Percentiles rank a stretch among this genome's conserved stretches.
Evolutionary conservation across 2,113 vertebrate species (phyloP).

Genomic region (Puffinus mauretanicus): DNA sequence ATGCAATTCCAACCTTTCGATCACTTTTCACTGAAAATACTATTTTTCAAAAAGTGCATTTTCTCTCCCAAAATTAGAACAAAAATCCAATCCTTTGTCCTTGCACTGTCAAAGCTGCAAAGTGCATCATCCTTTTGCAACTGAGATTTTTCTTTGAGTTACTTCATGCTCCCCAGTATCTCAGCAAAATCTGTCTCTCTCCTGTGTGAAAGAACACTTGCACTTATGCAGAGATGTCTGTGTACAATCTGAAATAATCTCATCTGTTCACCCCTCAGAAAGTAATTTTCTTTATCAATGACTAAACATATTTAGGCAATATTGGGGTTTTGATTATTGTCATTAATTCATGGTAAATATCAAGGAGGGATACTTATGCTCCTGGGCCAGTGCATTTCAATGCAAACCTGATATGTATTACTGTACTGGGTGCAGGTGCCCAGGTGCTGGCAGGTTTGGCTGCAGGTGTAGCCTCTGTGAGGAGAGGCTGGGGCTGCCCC

Average conservation of each 20-base stretch:
- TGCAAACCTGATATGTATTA: neutral
- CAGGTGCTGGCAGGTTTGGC: no score
- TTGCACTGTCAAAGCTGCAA: neutral
- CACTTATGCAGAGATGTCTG: rapidly evolving
- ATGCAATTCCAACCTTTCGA: neutral
- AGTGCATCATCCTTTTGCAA: neutral
- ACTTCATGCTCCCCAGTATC: neutral
- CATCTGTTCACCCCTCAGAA: neutral
- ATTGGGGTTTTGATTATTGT: neutral
- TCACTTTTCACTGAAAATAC: neutral
- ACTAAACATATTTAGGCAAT: neutral
- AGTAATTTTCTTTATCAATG: neutral
- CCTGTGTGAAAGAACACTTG: neutral
- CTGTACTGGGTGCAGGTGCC: neutral
- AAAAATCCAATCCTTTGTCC: neutral
- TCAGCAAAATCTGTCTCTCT: neutral
- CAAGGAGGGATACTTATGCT: neutral
- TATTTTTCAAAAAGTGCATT: neutral
- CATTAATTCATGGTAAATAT: neutral
- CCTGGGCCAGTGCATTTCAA: neutral
- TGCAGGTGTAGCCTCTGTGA: neutral
- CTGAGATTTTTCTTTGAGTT: neutral
- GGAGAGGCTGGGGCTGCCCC: rapidly evolving
- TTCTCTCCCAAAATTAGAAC: neutral
- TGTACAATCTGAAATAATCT: neutral